Conservation (phyloP, 2,797 vertebrate genomes). For the Malurus leucopterus region DNA sequence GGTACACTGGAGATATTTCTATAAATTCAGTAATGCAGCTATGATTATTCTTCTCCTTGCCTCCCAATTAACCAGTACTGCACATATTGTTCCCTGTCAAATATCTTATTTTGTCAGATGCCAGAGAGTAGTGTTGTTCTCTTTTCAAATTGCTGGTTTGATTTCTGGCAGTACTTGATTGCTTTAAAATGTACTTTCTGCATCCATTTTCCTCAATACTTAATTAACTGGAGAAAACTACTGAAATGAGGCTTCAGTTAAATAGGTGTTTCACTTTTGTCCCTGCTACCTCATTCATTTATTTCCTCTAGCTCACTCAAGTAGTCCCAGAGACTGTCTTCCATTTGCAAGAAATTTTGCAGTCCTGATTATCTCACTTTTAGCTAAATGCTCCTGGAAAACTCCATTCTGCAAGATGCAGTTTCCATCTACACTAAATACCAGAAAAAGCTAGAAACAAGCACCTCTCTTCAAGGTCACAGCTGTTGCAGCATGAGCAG, state of each 20-base stretch:
- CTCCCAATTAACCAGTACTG: slow-evolving; percentile 50
- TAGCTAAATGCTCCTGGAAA: not conserved
- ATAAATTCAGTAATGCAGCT: slow-evolving; percentile 46
- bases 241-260: slow-evolving; percentile 43
- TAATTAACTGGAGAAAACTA: slow-evolving; percentile 51
- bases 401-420: not conserved
- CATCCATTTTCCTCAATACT: slow-evolving; percentile 52
- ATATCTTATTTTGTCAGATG: slow-evolving; percentile 51
- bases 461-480: not conserved
- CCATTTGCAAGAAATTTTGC: not conserved
- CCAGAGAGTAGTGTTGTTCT: slow-evolving; percentile 47
- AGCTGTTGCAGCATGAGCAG: not conserved
- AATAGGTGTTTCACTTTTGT: slow-evolving; percentile 47
- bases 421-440: not conserved
- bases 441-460: not conserved
- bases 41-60: slow-evolving; percentile 47
- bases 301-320: slow-evolving; percentile 5
- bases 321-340: not conserved
- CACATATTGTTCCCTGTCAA: slow-evolving; percentile 58
- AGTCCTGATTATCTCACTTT: not conserved
- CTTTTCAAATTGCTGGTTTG: slow-evolving; percentile 57
- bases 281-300: slow-evolving; percentile 28
- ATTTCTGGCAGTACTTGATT: slow-evolving; percentile 57
- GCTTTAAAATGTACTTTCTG: slow-evolving; percentile 51
- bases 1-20: slow-evolving; percentile 4